Conservation (phyloP, 2,797 vertebrate species). For the Atherinosoma microstoma region DNA sequence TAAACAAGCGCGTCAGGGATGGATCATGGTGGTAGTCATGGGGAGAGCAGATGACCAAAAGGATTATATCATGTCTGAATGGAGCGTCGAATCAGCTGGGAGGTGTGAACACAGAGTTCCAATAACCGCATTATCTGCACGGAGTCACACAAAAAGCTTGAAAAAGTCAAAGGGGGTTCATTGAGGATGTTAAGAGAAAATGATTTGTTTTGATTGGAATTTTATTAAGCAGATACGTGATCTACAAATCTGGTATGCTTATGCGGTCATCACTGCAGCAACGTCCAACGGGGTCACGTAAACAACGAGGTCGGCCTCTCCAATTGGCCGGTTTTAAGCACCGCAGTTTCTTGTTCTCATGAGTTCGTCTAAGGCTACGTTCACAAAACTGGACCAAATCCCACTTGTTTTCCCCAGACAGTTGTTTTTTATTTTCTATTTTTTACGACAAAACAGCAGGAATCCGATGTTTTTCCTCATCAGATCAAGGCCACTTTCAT, state of each 20-base stretch:
- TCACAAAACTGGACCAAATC: too few species aligned
- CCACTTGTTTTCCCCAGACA: too few species aligned
- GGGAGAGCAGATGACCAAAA: conserved; percentile 61
- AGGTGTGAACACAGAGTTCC: conserved; percentile 13
- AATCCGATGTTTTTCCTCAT: too few species aligned
- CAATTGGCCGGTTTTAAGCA: neutral
- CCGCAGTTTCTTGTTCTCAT: neutral
- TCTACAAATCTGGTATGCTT: too few species aligned
- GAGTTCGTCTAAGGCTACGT: neutral
- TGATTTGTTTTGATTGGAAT: too few species aligned
- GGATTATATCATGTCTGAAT: conserved; percentile 37
- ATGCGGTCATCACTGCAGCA: neutral
- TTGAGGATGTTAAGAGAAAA: neutral
- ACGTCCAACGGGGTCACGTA: neutral
- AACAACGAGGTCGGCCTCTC: too few species aligned
- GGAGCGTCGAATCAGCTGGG: conserved; percentile 46
- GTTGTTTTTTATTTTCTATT: too few species aligned
- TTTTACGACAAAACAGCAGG: too few species aligned
- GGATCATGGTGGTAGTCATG: conserved; percentile 51
- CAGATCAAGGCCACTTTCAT: too few species aligned
- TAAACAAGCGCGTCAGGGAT: neutral
- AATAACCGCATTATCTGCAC: conserved; percentile 22
- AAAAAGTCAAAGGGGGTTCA: neutral
- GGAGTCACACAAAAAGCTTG: neutral
- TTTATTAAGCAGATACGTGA: too few species aligned